Evolutionary conservation across 2,113 vertebrate species (phyloP), one percentile per base, ranked within the genome.

Genomic region (Esox niger): DNA sequence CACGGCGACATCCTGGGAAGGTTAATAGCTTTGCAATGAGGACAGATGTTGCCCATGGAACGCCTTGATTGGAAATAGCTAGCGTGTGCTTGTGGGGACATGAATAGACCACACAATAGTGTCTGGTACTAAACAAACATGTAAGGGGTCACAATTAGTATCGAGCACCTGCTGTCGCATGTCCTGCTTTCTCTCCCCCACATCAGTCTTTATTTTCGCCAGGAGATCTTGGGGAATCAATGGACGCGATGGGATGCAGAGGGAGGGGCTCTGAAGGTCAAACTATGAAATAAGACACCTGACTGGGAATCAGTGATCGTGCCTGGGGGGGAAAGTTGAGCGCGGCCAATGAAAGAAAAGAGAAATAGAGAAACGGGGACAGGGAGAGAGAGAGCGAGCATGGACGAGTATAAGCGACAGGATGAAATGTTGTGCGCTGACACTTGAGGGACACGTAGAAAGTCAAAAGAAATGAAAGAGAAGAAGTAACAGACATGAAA

Each of bases 1-100:
- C 21, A 25, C 20, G 76, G 72, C 75, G 2, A 64, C 15, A 67
- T 13, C 54, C 55, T 47, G 60, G 63, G 71, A 82, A 83, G 78
- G 78, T 83, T 83, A 88, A 82, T 79, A 56, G 64, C 72, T 30
- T 69, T 78, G 70, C 80, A 73, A 79, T 69, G 62, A 71, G 68
- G 66, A 76, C 55, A 54, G n/a, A 65, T 70, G 74, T 80, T 70
- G 58, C 46, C 72, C 27, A 38, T 20, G 63, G 47, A n/a, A 33
- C 35, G 33, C 43, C 25, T 32, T 10, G 26, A 68, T 21, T 23
- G 11, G 5, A 64, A 20, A 17, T 20, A 10, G 52, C 4, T 30
- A 25, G 61, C 25, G 25, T 26, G 25, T 30, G 57, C n/a, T 25
- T n/a, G 20, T 21, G 21, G 2, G 49, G 49, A 54, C 23, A 25